Conservation (phyloP, 64 coral and sea anemone species). For the Actinia tenebrosa region DNA sequence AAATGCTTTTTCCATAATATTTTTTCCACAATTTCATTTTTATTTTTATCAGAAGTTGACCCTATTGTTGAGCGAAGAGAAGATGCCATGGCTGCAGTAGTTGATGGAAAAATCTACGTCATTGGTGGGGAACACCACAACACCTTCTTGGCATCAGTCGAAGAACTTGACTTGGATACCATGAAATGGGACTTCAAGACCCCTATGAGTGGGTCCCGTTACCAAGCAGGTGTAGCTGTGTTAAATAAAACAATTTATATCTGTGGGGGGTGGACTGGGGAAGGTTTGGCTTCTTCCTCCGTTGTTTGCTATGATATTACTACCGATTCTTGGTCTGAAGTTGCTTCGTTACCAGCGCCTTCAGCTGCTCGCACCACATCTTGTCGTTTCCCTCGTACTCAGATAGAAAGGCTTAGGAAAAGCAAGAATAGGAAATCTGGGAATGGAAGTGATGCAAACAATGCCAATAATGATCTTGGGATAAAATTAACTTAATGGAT, state of each 20-base stretch:
- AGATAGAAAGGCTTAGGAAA: constrained; percentile 68
- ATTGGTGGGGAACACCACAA: constrained; percentile 86
- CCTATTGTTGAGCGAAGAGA: constrained; percentile 85
- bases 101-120: constrained; percentile 86
- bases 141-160: constrained; percentile 72
- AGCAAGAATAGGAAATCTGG: background rate
- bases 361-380: constrained; percentile 73
- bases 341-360: constrained; percentile 73
- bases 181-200: constrained; percentile 82
- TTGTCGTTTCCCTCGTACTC: constrained; percentile 73
- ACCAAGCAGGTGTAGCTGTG: constrained; percentile 84
- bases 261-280: constrained; percentile 88
- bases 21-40: background rate
- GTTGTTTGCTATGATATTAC: constrained; percentile 87
- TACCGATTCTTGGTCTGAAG: constrained; percentile 59
- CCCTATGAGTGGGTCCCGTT: constrained; percentile 61
- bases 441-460: background rate
- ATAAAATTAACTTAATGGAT: background rate
- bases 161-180: constrained; percentile 66
- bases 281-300: constrained; percentile 49
- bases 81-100: constrained; percentile 86
- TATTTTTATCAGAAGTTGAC: constrained; percentile 37
- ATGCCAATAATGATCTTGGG: background rate
- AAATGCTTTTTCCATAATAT: background rate
- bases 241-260: constrained; percentile 85